These are phyloP conservation scores for Pelagia noctiluca DNA, from an alignment of 30 jellyfish, hydroid and myxozoan species.

Conservation along the genomic window DNA sequence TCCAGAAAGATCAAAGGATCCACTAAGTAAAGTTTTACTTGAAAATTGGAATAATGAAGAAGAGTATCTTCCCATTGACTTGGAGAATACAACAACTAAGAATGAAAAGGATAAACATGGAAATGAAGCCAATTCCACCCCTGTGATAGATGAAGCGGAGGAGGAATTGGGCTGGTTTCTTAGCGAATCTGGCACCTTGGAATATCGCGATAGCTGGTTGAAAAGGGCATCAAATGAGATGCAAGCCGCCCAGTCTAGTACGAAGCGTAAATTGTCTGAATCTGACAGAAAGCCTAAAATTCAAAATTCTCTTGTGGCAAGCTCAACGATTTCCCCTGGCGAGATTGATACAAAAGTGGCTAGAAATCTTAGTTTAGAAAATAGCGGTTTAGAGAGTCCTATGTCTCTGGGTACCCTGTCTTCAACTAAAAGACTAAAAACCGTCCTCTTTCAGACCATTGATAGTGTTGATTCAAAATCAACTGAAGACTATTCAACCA, in stretches of 20 bases:
- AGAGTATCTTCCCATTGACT: constrained; percentile 42
- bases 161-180: constrained; percentile 49
- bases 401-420: no score
- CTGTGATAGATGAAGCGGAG: not conserved
- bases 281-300: no score
- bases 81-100: not conserved
- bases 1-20: constrained; percentile 58
- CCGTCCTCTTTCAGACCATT: no score
- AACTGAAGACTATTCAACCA: no score
- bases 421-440: no score
- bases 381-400: no score
- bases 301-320: no score
- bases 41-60: constrained; percentile 70
- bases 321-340: no score
- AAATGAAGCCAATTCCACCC: not conserved
- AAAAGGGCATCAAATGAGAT: no score
- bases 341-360: no score
- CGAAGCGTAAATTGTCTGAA: not conserved
- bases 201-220: not conserved
- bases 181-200: constrained; percentile 44
- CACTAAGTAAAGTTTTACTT: constrained; percentile 40
- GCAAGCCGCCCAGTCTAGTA: not conserved
- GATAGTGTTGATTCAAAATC: no score
- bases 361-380: no score
- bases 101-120: not conserved